Percentiles rank a stretch among this genome's conserved stretches.
Evolutionary conservation across 2,113 vertebrate genomes (phyloP).

Genomic region (Peromyscus maniculatus): DNA sequence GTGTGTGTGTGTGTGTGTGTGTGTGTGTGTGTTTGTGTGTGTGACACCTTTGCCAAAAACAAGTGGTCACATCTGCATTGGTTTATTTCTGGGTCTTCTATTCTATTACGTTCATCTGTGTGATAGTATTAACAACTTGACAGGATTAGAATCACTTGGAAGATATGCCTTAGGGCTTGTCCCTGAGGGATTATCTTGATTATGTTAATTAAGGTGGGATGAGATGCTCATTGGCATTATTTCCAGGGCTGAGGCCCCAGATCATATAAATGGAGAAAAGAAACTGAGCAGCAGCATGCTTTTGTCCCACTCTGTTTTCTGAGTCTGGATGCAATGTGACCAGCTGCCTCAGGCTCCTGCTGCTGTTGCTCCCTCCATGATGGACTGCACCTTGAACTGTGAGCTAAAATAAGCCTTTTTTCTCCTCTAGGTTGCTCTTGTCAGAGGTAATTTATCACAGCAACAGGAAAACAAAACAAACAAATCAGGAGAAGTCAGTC

Average conservation of each 20-base stretch:
- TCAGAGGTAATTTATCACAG: not conserved
- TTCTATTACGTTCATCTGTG: not conserved
- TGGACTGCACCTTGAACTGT: not conserved
- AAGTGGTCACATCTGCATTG: not conserved
- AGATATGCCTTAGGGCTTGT: not conserved
- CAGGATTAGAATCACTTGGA: not conserved
- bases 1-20: not conserved
- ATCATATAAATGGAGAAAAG: not conserved
- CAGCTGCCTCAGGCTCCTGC: not conserved
- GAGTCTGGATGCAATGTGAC: not conserved
- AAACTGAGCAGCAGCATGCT: not conserved
- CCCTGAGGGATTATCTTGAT: not conserved
- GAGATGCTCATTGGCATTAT: not conserved
- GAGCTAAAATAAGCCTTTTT: not conserved
- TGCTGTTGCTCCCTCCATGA: not conserved
- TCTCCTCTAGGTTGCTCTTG: not conserved
- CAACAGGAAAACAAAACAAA: not conserved
- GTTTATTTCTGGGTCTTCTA: not conserved
- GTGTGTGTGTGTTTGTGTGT: not conserved
- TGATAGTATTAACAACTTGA: not conserved
- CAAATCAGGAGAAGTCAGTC: not conserved
- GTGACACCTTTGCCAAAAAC: not conserved
- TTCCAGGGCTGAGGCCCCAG: not conserved
- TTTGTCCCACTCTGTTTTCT: not conserved
- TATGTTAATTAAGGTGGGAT: not conserved